phyloP scores from a whole-genome alignment of 2,113 vertebrate species.

The Patagioenas fasciata region DNA sequence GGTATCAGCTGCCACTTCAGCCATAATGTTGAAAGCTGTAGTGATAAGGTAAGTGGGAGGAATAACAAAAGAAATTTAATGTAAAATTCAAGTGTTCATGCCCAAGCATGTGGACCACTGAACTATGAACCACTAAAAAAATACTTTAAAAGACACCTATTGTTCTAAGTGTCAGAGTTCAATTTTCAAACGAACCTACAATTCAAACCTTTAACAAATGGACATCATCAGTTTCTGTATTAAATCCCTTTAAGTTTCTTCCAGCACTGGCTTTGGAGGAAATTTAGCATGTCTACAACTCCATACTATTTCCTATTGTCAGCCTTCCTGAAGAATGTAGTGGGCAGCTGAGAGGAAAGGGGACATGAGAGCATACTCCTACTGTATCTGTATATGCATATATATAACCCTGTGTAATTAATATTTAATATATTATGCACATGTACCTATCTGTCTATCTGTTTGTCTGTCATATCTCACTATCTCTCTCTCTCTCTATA shows the following conservation, averaged over 20 bases:
- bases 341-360: neutral
- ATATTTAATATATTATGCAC: neutral
- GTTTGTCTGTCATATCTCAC: too few species aligned
- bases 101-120: neutral
- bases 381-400: neutral
- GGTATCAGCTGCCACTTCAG: neutral
- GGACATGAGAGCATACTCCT: accelerated
- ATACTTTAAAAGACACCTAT: neutral
- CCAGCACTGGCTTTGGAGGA: neutral
- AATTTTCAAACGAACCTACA: neutral
- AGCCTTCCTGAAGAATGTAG: neutral
- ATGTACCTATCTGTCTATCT: too few species aligned
- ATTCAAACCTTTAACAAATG: neutral
- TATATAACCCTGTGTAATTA: neutral
- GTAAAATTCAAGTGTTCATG: neutral
- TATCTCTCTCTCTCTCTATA: neutral
- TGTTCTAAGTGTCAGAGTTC: neutral
- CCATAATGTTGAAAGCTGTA: neutral
- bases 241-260: neutral
- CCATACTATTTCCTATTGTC: neutral
- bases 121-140: neutral
- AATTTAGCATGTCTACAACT: neutral
- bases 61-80: neutral
- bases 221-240: neutral
- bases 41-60: neutral